These are phyloP conservation scores for Turritopsis rubra DNA, from an alignment of 30 jellyfish, hydroid and myxozoan genomes.

Conservation along the genomic window DNA sequence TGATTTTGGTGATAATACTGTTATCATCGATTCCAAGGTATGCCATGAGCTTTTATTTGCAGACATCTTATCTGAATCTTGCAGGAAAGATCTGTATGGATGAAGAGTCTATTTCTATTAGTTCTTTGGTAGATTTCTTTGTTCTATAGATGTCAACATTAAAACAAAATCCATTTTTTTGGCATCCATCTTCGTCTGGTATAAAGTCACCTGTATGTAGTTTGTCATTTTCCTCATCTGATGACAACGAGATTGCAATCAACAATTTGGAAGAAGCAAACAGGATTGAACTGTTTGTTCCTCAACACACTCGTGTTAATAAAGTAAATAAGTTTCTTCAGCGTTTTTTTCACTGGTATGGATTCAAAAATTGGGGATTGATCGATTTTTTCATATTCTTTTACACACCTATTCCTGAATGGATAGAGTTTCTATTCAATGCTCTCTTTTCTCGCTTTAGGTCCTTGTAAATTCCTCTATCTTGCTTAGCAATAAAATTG, in stretches of 20 bases:
- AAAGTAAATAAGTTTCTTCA: too few relatives aligned
- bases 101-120: not conserved
- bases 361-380: too few relatives aligned
- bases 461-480: not conserved
- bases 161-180: conserved; percentile 12
- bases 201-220: conserved; percentile 11
- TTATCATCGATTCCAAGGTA: conserved; percentile 22
- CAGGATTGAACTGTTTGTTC: conserved; percentile 9
- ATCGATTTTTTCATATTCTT: too few relatives aligned
- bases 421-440: not conserved
- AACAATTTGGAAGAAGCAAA: not conserved
- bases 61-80: too few relatives aligned
- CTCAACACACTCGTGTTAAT: not conserved
- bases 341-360: too few relatives aligned
- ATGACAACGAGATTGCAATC: not conserved
- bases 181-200: conserved; percentile 23
- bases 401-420: too few relatives aligned
- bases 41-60: not conserved
- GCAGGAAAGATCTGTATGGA: too few relatives aligned
- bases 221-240: not conserved
- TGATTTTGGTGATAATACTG: conserved; percentile 6
- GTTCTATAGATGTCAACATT: conserved; percentile 17
- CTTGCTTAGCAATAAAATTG: not conserved
- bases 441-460: not conserved
- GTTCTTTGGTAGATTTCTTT: not conserved